Evolutionary conservation across 1,140 invertebrate genomes (phyloP).

Genomic region (Micrasema longulum): DNA sequence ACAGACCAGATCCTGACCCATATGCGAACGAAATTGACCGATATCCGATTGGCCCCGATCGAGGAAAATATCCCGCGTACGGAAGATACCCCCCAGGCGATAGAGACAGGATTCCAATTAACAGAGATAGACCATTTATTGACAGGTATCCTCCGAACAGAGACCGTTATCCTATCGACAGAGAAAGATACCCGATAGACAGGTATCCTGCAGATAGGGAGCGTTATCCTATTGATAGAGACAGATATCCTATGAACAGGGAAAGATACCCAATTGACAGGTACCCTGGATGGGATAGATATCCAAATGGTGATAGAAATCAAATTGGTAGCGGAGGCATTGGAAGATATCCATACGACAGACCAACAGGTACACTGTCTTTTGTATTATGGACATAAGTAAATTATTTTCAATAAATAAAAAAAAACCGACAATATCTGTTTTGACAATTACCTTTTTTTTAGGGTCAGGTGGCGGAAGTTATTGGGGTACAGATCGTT

Average conservation of each 20-base stretch:
- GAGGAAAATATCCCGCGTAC: conserved; percentile 53
- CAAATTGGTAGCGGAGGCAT: conserved; percentile 51
- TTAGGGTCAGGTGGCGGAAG: conserved; percentile 41
- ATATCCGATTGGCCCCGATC: conserved; percentile 56
- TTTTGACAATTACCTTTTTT: conserved; percentile 2
- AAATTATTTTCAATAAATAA: no score
- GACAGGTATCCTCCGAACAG: conserved; percentile 56
- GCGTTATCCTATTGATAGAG: conserved; percentile 53
- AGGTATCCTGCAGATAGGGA: conserved; percentile 57
- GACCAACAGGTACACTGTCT: conserved; percentile 47
- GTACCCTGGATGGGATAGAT: conserved; percentile 66
- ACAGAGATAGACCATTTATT: conserved; percentile 44
- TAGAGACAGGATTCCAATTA: conserved; percentile 64
- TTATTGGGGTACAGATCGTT: conserved; percentile 51
- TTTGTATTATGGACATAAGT: no score
- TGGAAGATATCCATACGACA: conserved; percentile 57
- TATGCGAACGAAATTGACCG: conserved; percentile 65
- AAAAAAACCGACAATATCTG: no score
- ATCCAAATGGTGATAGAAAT: conserved; percentile 62
- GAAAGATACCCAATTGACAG: conserved; percentile 63
- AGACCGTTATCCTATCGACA: conserved; percentile 58
- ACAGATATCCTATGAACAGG: conserved; percentile 58
- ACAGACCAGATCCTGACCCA: conserved; percentile 60
- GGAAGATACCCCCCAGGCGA: conserved; percentile 57
- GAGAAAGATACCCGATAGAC: conserved; percentile 61